Percentiles rank a stretch among this genome's conserved stretches.
Conservation (phyloP, 2,888 invertebrate species). For the Amblyteles armatorius region DNA sequence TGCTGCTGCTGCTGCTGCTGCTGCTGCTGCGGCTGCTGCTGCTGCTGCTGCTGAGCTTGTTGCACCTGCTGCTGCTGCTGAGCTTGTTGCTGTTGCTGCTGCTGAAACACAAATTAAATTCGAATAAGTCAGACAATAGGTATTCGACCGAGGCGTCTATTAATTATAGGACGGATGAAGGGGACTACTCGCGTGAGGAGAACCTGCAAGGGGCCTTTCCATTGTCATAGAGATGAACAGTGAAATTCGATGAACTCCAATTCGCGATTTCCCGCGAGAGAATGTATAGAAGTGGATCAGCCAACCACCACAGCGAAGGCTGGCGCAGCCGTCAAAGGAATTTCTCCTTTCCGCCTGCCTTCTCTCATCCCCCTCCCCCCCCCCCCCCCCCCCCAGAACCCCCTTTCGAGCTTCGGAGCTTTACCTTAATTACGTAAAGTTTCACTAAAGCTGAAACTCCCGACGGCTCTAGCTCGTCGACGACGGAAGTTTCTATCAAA, state of each 20-base stretch:
- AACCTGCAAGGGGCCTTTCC: slow-evolving; percentile 2
- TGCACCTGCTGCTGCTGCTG: slow-evolving; percentile 78
- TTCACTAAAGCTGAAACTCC: slow-evolving; percentile 60
- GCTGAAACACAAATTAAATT: slow-evolving; percentile 58
- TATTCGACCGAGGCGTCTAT: background rate
- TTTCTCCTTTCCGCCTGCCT: background rate
- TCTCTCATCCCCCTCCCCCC: background rate
- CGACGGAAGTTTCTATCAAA: slow-evolving; percentile 63
- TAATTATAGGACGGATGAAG: background rate
- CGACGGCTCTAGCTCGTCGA: slow-evolving; percentile 34
- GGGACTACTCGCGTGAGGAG: background rate
- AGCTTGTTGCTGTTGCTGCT: slow-evolving; percentile 72
- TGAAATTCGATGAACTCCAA: slow-evolving; percentile 56
- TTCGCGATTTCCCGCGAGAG: slow-evolving; percentile 45
- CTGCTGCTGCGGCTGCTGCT: slow-evolving; percentile 74
- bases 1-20: slow-evolving; percentile 73
- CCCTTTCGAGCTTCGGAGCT: slow-evolving; percentile 49
- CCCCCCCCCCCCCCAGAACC: slow-evolving; percentile 4
- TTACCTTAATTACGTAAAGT: slow-evolving; percentile 68
- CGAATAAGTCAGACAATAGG: slow-evolving; percentile 21
- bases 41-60: slow-evolving; percentile 76
- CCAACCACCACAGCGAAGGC: background rate
- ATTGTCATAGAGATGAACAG: slow-evolving; percentile 55
- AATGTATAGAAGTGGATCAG: slow-evolving; percentile 4
- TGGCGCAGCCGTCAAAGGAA: slow-evolving; percentile 55